These are phyloP conservation scores for Asteroscopus sphinx DNA, from an alignment of 2,888 invertebrate genomes.

Conservation along the genomic window DNA sequence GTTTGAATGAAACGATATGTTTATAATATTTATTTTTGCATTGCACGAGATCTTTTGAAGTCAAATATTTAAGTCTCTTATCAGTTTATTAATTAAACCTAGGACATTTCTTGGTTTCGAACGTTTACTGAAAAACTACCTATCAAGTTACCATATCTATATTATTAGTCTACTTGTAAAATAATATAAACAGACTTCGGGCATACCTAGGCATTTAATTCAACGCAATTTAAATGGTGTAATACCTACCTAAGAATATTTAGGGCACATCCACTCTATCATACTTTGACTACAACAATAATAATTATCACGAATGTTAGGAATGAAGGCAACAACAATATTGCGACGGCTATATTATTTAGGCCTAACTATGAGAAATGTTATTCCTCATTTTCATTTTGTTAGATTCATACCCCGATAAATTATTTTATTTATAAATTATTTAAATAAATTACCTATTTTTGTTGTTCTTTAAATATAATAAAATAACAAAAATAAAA, in stretches of 20 bases:
- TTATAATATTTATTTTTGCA: constrained; percentile 3
- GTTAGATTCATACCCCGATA: too few species aligned
- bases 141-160: not conserved
- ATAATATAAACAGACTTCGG: not conserved
- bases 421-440: too few species aligned
- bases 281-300: too few species aligned
- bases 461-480: too few species aligned
- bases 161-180: not conserved
- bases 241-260: too few species aligned
- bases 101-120: not conserved
- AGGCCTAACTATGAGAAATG: constrained; percentile 27
- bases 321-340: not conserved
- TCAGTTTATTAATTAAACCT: constrained; percentile 7
- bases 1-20: constrained; percentile 3
- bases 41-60: constrained; percentile 9
- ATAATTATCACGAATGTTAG: too few species aligned
- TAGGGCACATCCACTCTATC: too few species aligned
- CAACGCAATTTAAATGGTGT: not conserved
- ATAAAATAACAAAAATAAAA: not conserved
- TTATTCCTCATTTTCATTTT: too few species aligned
- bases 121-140: not conserved
- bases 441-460: too few species aligned
- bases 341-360: constrained; percentile 41
- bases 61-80: constrained; percentile 30
- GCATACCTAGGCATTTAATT: not conserved